phyloP scores from a whole-genome alignment of 1,140 invertebrate genomes.

The Coelopa frigida region DNA sequence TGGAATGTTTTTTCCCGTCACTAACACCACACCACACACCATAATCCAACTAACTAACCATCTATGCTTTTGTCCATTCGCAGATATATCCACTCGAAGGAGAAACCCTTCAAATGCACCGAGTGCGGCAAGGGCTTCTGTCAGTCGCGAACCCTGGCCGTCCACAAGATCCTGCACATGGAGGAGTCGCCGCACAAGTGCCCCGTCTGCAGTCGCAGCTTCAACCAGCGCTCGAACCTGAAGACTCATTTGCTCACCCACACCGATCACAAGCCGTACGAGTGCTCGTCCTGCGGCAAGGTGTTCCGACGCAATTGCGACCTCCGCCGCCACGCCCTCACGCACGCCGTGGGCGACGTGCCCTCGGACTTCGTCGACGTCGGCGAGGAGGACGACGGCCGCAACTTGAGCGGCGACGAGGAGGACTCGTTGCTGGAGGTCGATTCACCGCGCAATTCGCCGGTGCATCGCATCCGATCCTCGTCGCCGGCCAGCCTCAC shows the following conservation, averaged over 20 bases:
- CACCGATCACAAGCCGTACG: constrained; percentile 90
- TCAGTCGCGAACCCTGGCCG: constrained; percentile 85
- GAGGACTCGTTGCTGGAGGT: constrained; percentile 54
- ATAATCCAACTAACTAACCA: too few relatives aligned
- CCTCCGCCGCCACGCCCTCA: constrained; percentile 72
- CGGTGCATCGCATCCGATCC: too few relatives aligned
- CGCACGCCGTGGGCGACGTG: constrained; percentile 76
- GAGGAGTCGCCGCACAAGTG: constrained; percentile 89
- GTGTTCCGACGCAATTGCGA: constrained; percentile 82
- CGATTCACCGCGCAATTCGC: constrained; percentile 52
- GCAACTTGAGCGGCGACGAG: constrained; percentile 49
- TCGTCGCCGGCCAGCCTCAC: constrained; percentile 47
- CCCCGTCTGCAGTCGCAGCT: constrained; percentile 78
- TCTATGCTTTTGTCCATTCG: too few relatives aligned
- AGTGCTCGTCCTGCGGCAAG: constrained; percentile 84
- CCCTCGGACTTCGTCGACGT: constrained; percentile 59
- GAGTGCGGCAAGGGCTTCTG: constrained; percentile 96
- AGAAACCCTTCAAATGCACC: constrained; percentile 93
- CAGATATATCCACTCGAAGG: constrained; percentile 95
- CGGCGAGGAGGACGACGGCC: constrained; percentile 57
- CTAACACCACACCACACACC: too few relatives aligned
- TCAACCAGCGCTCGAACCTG: constrained; percentile 86
- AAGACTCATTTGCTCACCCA: constrained; percentile 92
- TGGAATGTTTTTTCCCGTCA: too few relatives aligned
- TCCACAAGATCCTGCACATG: constrained; percentile 89